Conservation (phyloP, 2,888 invertebrate species). For the Platerodrilus igneus region DNA sequence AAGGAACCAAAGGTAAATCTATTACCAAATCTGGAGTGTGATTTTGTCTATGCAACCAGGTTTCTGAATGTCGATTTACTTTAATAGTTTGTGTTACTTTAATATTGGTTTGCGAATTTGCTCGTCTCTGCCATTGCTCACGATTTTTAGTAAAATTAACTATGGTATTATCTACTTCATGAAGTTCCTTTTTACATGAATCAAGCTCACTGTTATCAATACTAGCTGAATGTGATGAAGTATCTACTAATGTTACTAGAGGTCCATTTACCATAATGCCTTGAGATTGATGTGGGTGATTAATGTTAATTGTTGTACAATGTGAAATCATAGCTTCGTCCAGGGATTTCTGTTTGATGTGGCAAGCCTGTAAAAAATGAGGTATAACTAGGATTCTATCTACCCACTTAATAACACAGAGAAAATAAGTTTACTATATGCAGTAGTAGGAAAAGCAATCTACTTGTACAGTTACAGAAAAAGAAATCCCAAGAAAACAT, state of each 20-base stretch:
- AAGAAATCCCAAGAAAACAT: conserved; percentile 12
- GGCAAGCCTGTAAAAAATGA: conserved; percentile 36
- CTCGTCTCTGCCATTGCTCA: conserved; percentile 59
- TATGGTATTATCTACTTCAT: conserved; percentile 45
- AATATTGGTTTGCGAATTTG: conserved; percentile 51
- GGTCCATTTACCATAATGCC: conserved; percentile 35
- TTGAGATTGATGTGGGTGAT: conserved; percentile 31
- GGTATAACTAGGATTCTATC: conserved; percentile 3
- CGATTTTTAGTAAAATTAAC: conserved; percentile 51
- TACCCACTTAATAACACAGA: no score
- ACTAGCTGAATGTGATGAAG: conserved; percentile 6
- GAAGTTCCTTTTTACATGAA: conserved; percentile 20
- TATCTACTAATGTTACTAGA: conserved; percentile 17
- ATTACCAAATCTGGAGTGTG: conserved; percentile 78
- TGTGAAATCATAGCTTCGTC: conserved; percentile 34
- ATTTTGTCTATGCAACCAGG: conserved; percentile 46
- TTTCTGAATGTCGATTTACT: conserved; percentile 45
- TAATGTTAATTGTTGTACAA: conserved; percentile 36
- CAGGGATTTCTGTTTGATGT: conserved; percentile 30
- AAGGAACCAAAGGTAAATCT: conserved; percentile 65
- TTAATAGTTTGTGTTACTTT: conserved; percentile 40
- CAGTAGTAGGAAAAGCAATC: conserved; percentile 8
- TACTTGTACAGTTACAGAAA: conserved; percentile 12
- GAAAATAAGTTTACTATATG: no score
- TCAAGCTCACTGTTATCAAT: conserved; percentile 7